phyloP scores from a whole-genome alignment of 2,113 vertebrate genomes.

The Thunnus maccoyii region DNA sequence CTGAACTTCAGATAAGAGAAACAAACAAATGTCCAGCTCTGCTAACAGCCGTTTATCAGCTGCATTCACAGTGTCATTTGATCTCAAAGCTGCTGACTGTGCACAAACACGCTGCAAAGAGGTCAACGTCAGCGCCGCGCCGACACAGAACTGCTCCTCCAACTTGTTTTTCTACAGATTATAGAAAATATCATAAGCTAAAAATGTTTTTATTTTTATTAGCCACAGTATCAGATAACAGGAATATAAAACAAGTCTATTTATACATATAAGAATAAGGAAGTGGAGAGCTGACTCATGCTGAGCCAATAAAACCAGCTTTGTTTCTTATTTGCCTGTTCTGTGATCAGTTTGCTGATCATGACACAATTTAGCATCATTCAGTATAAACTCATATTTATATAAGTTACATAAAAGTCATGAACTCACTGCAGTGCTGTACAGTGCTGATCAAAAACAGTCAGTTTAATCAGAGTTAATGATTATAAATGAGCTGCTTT shows the following conservation, averaged over 20 bases:
- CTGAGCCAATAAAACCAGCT: conserved; percentile 1
- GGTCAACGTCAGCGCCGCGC: neutral
- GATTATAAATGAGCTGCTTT: too few species aligned
- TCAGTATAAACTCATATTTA: neutral
- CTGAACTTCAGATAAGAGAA: neutral
- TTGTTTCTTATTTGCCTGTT: neutral
- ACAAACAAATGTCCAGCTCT: neutral
- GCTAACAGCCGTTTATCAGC: neutral
- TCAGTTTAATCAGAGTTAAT: too few species aligned
- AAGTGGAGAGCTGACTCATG: conserved; percentile 36
- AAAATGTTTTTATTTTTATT: too few species aligned
- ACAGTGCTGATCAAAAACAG: too few species aligned
- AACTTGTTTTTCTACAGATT: neutral
- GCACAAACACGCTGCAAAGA: conserved; percentile 26
- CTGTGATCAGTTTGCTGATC: neutral
- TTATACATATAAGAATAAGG: neutral
- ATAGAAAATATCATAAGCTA: neutral
- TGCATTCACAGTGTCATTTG: neutral
- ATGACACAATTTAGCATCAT: neutral
- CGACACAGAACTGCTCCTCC: neutral
- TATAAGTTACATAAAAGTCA: neutral
- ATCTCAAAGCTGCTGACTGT: conserved; percentile 31
- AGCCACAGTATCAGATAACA: too few species aligned
- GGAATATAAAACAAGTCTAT: neutral
- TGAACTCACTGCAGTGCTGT: too few species aligned